These are phyloP conservation scores for Syngnathus floridae DNA, from an alignment of 2,113 vertebrate species.

Conservation along the genomic window DNA sequence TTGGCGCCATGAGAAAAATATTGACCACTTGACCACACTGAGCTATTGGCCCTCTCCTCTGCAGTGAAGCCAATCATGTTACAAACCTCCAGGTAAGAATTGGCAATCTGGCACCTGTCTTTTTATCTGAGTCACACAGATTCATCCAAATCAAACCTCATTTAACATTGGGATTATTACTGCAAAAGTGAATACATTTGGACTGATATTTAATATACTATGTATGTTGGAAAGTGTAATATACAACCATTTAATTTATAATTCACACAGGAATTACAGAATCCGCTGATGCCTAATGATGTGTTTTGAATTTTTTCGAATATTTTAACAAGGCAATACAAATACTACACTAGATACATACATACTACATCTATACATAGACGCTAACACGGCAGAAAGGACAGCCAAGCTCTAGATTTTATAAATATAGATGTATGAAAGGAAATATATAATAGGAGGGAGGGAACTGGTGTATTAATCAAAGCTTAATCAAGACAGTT, in stretches of 20 bases:
- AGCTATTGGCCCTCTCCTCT: constrained; percentile 6
- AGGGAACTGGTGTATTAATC: not conserved
- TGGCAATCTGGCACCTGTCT: not conserved
- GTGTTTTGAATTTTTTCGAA: not conserved
- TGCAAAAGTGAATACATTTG: not conserved
- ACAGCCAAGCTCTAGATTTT: not conserved
- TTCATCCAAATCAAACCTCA: not conserved
- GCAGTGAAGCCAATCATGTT: constrained; percentile 25
- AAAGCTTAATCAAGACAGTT: not conserved
- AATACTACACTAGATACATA: not conserved
- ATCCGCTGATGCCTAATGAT: not conserved
- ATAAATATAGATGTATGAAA: not conserved
- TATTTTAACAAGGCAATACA: not conserved
- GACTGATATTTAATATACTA: not conserved
- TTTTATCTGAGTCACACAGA: not conserved
- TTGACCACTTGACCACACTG: constrained; percentile 27
- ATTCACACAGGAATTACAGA: not conserved
- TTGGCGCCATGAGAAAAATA: constrained; percentile 26
- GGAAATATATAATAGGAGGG: not conserved
- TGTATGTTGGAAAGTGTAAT: not conserved
- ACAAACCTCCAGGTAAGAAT: constrained; percentile 16
- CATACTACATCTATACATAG: too few species aligned
- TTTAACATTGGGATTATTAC: not conserved
- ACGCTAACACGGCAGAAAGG: not conserved
- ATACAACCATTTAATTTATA: not conserved